Evolutionary conservation across 2,888 invertebrate species (phyloP).

Genomic region (Cremastinae sp.): DNA sequence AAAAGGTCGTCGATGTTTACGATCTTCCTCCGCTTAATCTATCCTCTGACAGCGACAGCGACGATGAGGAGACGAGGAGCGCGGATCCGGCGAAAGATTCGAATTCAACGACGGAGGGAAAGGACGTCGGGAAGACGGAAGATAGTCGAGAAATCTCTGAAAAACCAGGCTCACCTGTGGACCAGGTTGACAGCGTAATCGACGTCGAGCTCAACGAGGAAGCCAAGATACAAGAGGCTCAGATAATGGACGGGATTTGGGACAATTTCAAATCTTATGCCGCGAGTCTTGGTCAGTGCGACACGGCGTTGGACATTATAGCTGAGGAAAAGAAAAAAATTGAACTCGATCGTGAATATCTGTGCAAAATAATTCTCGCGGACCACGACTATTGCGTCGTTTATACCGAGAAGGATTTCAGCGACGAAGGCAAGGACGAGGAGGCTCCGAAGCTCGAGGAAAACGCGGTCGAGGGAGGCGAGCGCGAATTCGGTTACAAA

Average conservation of each 20-base stretch:
- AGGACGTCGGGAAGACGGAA: neutral
- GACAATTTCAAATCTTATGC: constrained; percentile 89
- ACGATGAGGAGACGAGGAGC: constrained; percentile 81
- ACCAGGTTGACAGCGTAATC: constrained; percentile 10
- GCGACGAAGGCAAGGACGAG: constrained; percentile 62
- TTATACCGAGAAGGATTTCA: constrained; percentile 66
- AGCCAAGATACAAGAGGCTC: constrained; percentile 83
- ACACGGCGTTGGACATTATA: constrained; percentile 55
- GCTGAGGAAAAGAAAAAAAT: constrained; percentile 64
- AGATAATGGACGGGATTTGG: constrained; percentile 88
- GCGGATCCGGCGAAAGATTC: constrained; percentile 55
- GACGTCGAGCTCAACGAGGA: constrained; percentile 53
- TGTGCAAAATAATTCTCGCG: constrained; percentile 77
- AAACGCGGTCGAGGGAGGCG: constrained; percentile 75
- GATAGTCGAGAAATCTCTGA: too few relatives aligned
- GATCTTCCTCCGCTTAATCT: constrained; percentile 91
- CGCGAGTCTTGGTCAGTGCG: constrained; percentile 84
- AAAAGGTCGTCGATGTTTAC: constrained; percentile 84
- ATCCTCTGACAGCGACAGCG: constrained; percentile 91
- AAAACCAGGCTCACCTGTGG: constrained; percentile 65
- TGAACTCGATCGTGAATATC: constrained; percentile 67
- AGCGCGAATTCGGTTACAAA: constrained; percentile 59
- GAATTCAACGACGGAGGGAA: constrained; percentile 67
- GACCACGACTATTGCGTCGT: constrained; percentile 89
- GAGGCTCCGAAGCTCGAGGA: constrained; percentile 63